Evolutionary conservation across 2,888 invertebrate genomes (phyloP).

Genomic region (Clusia tigrina): DNA sequence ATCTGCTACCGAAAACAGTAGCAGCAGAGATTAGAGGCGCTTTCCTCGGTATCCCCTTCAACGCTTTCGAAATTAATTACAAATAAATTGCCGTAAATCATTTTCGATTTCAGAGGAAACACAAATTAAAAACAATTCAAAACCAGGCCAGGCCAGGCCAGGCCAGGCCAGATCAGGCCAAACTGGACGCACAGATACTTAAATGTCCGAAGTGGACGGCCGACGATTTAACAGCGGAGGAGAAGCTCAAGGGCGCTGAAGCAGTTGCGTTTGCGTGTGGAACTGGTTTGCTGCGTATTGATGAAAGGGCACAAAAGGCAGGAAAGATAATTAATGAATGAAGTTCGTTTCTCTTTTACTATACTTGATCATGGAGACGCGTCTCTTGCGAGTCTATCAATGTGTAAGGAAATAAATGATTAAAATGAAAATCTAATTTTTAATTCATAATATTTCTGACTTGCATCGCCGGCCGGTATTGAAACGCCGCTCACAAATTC

Average conservation of each 20-base stretch:
- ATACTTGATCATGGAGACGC: background rate
- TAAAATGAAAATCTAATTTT: too few species aligned
- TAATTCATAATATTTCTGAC: too few species aligned
- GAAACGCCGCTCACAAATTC: too few species aligned
- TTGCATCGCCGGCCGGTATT: too few species aligned
- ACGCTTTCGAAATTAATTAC: conserved; percentile 18
- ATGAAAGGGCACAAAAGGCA: conserved; percentile 11
- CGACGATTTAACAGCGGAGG: too few species aligned
- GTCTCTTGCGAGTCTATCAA: background rate
- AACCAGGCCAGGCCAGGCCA: conserved; percentile 5
- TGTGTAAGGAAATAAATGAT: too few species aligned
- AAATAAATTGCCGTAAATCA: conserved; percentile 26
- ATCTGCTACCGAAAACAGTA: too few species aligned
- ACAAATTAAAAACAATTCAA: conserved; percentile 56
- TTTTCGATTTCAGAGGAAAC: conserved; percentile 24
- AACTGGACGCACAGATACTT: background rate
- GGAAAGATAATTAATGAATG: conserved; percentile 41
- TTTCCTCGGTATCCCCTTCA: too few species aligned
- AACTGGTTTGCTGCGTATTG: conserved; percentile 5
- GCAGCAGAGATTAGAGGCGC: too few species aligned
- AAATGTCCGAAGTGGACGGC: background rate
- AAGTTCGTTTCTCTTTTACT: background rate
- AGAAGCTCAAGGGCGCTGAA: too few species aligned
- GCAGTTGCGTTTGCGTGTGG: conserved; percentile 11
- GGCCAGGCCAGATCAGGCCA: background rate